Conservation (phyloP, 2,888 invertebrate species). For the Dendrolimus pini region DNA sequence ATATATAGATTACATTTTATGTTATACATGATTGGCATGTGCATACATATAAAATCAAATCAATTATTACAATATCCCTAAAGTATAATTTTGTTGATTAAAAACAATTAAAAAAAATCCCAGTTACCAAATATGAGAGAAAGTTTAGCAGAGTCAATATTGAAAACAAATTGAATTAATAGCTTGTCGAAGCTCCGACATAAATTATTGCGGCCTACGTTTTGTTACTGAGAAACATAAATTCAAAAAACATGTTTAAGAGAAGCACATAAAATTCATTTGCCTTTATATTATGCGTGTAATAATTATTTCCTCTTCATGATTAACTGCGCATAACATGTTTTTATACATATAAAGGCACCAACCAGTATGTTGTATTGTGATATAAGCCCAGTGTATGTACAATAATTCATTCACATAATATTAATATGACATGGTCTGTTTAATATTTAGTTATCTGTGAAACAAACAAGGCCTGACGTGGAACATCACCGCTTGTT, state of each 20-base stretch:
- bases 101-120: constrained; percentile 1
- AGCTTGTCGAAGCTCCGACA: constrained; percentile 28
- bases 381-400: too few relatives aligned
- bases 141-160: constrained; percentile 39
- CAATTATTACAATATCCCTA: too few relatives aligned
- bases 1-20: too few relatives aligned
- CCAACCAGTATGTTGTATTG: too few relatives aligned
- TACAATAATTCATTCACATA: too few relatives aligned
- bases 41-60: too few relatives aligned
- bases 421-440: constrained; percentile 19
- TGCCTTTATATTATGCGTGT: not conserved
- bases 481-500: constrained; percentile 46
- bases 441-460: constrained; percentile 47
- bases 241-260: constrained; percentile 16
- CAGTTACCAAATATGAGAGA: constrained; percentile 41
- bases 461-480: constrained; percentile 41
- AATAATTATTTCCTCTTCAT: too few relatives aligned
- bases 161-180: constrained; percentile 50
- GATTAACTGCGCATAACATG: too few relatives aligned
- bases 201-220: constrained; percentile 48
- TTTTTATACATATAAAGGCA: too few relatives aligned
- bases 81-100: not conserved
- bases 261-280: constrained; percentile 9
- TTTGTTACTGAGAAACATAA: constrained; percentile 24
- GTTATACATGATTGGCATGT: too few relatives aligned